Base-by-base conservation (phyloP, 2,888 invertebrate species). In the Actias luna region DNA sequence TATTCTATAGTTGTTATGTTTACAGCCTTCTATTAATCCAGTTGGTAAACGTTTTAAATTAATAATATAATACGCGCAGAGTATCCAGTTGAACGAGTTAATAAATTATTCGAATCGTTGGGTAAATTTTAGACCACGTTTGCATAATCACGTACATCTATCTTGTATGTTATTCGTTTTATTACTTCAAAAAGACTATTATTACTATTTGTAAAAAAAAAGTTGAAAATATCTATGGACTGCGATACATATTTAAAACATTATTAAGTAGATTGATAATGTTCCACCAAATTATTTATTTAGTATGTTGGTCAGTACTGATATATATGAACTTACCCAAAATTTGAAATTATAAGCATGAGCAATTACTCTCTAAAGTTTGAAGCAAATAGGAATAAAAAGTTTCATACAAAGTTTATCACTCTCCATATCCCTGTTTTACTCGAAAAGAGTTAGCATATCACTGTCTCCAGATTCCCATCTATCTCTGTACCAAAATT, bases 21-120 rank as follows among this genome's bases (percentile, higher is more conserved):
- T 63, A 57, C 36, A 18, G 61, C 46, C 58, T 42, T 64, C 65
- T 50, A 52, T 58, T 65, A 29, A 29, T 39, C 36, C 42, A 59
- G 31, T 42, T 59, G 16, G 42, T 59, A 42, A 42, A 59, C 27
- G 42, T 18, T 59, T 36, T n/a, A 59, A 50, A 25, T n/a, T n/a
- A n/a, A n/a, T 22, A 22, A 55, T n/a, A 55, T 55, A 29, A 55
- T 29, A 55, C 55, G 29, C 27, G 55, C 55, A 29, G 46, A 22
- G 29, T 55, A 55, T 55, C 55, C 29, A n/a, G 55, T 29, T 29
- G 55, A 14, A 16, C 29, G 8, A 55, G 29, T 55, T 29, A 55
- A 55, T 55, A 27, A 55, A 29, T 55, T 55, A 55, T 50, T 25
- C 46, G 46, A 25, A 12, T 12, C 22, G 22, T 50, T 50, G 25